phyloP scores from a whole-genome alignment of 2,797 vertebrate species.

The Sebastes goodei region DNA sequence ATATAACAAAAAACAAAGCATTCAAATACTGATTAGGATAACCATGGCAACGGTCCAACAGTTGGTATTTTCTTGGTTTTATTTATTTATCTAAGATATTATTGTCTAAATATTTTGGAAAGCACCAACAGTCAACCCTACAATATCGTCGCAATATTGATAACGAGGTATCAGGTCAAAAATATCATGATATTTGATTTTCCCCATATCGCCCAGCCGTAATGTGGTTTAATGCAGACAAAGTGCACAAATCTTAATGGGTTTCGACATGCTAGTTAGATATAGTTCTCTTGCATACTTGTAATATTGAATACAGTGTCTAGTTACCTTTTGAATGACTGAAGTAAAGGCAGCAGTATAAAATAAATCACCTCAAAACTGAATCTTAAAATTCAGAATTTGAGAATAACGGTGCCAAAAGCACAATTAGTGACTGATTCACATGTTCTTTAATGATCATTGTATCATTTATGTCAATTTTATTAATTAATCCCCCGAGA shows the following conservation, averaged over 20 bases:
- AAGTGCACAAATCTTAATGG: neutral
- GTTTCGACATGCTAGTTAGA: neutral
- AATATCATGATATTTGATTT: no score
- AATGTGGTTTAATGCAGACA: neutral
- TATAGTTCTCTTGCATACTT: neutral
- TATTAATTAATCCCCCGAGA: neutral
- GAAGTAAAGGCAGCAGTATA: neutral
- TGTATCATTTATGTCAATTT: neutral
- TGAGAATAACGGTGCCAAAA: neutral
- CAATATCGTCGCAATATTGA: no score
- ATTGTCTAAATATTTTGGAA: no score
- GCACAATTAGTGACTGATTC: neutral
- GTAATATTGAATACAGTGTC: neutral
- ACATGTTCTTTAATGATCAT: neutral
- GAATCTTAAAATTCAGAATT: neutral
- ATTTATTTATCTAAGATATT: no score
- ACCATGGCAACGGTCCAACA: no score
- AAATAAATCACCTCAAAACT: neutral
- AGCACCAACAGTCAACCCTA: fast-evolving
- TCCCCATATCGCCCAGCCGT: no score
- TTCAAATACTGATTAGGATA: no score
- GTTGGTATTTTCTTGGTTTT: no score
- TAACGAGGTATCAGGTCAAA: no score
- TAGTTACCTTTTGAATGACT: neutral
- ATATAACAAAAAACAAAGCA: no score